These are phyloP conservation scores for Bergia puertoricense DNA, from an alignment of 92 coral and sea anemone species.

Conservation along the genomic window DNA sequence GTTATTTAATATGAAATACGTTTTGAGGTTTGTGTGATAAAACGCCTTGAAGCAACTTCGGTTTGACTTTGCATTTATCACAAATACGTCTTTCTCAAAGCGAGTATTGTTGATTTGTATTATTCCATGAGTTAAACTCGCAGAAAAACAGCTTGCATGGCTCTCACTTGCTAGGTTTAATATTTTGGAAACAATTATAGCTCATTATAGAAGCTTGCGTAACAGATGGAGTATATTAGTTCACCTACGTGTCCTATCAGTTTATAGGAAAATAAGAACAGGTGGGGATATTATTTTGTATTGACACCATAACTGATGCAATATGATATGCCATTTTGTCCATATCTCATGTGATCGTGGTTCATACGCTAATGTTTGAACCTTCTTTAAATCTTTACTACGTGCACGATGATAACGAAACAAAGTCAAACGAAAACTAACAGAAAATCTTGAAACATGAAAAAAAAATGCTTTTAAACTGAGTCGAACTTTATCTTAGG, in stretches of 20 bases:
- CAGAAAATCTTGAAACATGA: not conserved
- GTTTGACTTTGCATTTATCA: not conserved
- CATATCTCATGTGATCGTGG: not conserved
- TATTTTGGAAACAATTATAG: not conserved
- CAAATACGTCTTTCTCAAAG: not conserved
- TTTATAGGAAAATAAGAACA: not conserved
- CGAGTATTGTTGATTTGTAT: not conserved
- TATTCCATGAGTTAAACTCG: not conserved
- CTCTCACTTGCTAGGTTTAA: not conserved
- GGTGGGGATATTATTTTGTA: not conserved
- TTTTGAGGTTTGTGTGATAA: not conserved
- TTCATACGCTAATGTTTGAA: not conserved
- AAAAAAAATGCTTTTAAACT: not conserved
- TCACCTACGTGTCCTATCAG: not conserved
- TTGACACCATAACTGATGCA: not conserved
- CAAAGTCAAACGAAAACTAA: conserved; percentile 2
- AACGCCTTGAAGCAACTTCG: no score
- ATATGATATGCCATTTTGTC: not conserved
- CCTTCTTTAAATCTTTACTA: not conserved
- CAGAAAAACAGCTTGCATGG: not conserved
- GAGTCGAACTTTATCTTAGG: not conserved
- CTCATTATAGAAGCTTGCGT: not conserved
- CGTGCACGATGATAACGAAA: not conserved
- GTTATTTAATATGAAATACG: not conserved
- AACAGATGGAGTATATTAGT: not conserved